Evolutionary conservation across 2,888 invertebrate species (phyloP), one percentile per base, ranked within the genome.

Genomic region (Entomobrya proxima): DNA sequence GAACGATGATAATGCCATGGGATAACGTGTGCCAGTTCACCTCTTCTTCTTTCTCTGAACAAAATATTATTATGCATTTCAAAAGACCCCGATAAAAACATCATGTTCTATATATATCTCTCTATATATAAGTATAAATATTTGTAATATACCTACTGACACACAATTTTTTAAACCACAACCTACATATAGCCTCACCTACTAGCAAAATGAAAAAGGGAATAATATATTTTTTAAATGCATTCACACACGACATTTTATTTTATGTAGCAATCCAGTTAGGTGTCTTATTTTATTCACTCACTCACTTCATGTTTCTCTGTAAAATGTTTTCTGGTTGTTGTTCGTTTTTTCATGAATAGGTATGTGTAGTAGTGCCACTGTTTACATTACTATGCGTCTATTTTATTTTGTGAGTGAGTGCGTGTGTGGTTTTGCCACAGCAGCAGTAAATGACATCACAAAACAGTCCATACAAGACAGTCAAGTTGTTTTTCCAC

Each of bases 391-490:
- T n/a, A n/a, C n/a, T n/a, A n/a, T n/a, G n/a, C n/a, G n/a, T n/a
- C 18, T 50, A 50, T 72, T 69, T 21, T 47, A 3, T 27, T 13
- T 69, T 7, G 15, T 11, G 44, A 40, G 44, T 11, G 15, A 11
- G 69, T 44, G 69, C 27, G 24, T 44, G 69, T 72, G 50, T 30
- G 47, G 47, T 72, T n/a, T n/a, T 72, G 15, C 7, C n/a, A 47
- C 47, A 30, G 50, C 50, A n/a, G n/a, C n/a, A n/a, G n/a, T n/a
- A n/a, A 72, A 72, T 72, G 72, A 72, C 72, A 72, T n/a, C 50
- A 72, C 30, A 72, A 72, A 47, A 50, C 32, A 50, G 15, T 13
- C 44, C n/a, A 24, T 44, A 72, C 69, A 72, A 72, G 15, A 27
- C 32, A 40, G n/a, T 40, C 40, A 72, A 50, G 44, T 18, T 72